phyloP scores from a whole-genome alignment of 2,113 vertebrate genomes.

The Sphyrna mokarran region DNA sequence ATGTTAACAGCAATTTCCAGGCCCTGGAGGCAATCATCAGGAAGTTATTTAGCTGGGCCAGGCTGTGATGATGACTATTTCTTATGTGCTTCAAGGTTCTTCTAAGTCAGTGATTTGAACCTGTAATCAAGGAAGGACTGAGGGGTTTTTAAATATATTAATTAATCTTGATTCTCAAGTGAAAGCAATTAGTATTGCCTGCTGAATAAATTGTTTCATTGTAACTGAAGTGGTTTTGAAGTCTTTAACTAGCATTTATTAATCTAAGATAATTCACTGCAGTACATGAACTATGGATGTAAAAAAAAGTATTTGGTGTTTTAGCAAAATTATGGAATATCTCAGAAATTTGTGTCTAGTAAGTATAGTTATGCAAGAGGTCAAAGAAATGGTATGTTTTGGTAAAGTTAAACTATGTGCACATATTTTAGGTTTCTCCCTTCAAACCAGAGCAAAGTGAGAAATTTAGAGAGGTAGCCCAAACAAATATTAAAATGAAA shows the following conservation, averaged over 20 bases:
- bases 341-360: not conserved
- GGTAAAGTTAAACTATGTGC: not conserved
- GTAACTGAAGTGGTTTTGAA: not conserved
- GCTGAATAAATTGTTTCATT: constrained; percentile 5
- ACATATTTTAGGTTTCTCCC: not conserved
- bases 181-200: constrained; percentile 23
- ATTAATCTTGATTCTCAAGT: constrained; percentile 23
- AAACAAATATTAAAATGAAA: not conserved
- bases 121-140: constrained; percentile 26
- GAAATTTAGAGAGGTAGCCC: not conserved
- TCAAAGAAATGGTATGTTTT: not conserved
- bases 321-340: not conserved
- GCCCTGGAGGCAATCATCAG: not conserved
- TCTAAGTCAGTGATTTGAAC: not conserved
- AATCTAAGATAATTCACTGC: not conserved
- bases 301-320: not conserved
- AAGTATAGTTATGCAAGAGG: not conserved
- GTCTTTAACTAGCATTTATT: not conserved
- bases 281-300: not conserved
- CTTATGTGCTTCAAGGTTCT: constrained; percentile 9
- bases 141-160: constrained; percentile 7
- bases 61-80: constrained; percentile 4
- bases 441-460: not conserved
- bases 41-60: not conserved
- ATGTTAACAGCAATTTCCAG: not conserved